These are phyloP conservation scores for Eristalinus aeneus DNA, from an alignment of 2,888 invertebrate species.

Conservation along the genomic window DNA sequence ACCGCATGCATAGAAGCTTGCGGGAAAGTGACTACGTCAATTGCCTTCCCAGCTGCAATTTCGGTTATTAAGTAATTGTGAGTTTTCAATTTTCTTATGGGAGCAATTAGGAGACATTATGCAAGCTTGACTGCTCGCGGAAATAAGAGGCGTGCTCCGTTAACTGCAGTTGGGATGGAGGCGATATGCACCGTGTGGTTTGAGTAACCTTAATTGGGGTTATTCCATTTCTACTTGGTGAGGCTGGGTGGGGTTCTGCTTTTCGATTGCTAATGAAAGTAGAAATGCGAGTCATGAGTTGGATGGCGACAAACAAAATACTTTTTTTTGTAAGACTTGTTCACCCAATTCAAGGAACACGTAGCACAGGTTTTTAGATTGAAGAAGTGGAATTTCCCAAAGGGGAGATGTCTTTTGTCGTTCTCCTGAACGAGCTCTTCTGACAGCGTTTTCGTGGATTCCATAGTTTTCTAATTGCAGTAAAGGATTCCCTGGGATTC, in stretches of 20 bases:
- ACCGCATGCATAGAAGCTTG: not conserved
- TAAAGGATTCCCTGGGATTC: too few relatives aligned
- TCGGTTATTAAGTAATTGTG: conserved; percentile 65
- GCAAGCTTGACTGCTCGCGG: conserved; percentile 40
- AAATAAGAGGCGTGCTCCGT: conserved; percentile 32
- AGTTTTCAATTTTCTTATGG: conserved; percentile 64
- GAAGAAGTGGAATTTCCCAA: not conserved
- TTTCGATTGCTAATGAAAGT: not conserved
- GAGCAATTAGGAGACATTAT: conserved; percentile 67
- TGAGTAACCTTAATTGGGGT: conserved; percentile 41
- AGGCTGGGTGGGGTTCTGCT: conserved; percentile 21
- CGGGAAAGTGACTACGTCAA: conserved; percentile 60
- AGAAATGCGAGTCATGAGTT: not conserved
- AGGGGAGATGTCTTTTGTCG: not conserved
- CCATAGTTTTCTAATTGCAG: too few relatives aligned
- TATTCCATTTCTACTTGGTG: conserved; percentile 9
- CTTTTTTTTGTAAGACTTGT: not conserved
- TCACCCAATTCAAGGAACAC: not conserved
- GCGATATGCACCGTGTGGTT: conserved; percentile 41
- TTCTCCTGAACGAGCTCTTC: too few relatives aligned
- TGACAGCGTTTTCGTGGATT: too few relatives aligned
- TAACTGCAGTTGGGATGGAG: conserved; percentile 25
- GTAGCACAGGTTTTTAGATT: not conserved
- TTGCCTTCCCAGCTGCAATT: conserved; percentile 64
- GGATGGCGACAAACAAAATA: not conserved